These are phyloP conservation scores for Lampris incognitus DNA, from an alignment of 2,113 vertebrate genomes.

Conservation along the genomic window DNA sequence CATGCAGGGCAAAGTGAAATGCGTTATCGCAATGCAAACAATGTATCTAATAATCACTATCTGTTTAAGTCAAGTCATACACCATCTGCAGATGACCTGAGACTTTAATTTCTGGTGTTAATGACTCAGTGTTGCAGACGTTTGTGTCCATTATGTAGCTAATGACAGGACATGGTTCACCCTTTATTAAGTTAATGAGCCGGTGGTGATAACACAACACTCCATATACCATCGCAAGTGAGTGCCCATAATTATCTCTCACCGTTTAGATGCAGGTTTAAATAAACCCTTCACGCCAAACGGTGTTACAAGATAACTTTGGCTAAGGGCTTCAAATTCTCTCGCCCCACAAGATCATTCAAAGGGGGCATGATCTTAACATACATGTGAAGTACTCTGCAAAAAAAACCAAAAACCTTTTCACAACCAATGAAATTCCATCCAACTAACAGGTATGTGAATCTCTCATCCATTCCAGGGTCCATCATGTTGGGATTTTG, in stretches of 20 bases:
- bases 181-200: background rate
- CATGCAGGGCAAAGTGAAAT: background rate
- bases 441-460: conserved; percentile 1
- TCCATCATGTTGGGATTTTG: conserved; percentile 5
- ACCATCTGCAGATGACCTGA: background rate
- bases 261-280: conserved; percentile 12
- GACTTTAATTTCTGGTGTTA: background rate
- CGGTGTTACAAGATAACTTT: no score
- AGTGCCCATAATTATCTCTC: conserved; percentile 7
- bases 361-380: background rate
- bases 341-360: background rate
- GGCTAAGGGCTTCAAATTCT: no score
- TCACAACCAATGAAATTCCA: background rate
- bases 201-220: background rate
- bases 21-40: background rate
- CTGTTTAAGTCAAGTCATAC: background rate
- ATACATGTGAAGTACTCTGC: background rate
- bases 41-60: background rate
- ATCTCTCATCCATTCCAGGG: background rate
- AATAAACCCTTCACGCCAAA: no score
- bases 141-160: background rate
- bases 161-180: conserved; percentile 1
- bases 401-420: background rate
- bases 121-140: background rate
- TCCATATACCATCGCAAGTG: conserved; percentile 12